Evolutionary conservation across 2,888 invertebrate genomes (phyloP).

Genomic region (Melipona bicolor): DNA sequence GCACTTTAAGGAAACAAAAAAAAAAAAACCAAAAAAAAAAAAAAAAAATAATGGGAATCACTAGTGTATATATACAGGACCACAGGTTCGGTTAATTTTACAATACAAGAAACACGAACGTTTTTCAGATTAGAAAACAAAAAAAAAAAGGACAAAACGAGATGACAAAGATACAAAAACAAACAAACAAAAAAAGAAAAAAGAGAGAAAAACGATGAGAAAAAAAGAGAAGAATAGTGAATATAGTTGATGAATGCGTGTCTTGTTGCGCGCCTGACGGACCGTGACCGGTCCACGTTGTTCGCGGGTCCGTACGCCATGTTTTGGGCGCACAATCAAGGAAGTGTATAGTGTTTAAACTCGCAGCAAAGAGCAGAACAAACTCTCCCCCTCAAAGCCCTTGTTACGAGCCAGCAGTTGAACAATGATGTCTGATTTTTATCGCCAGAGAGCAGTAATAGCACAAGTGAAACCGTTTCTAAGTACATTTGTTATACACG

Average conservation of each 20-base stretch:
- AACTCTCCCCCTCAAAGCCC: slow-evolving; percentile 60
- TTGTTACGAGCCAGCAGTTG: slow-evolving; percentile 73
- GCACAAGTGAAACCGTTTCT: slow-evolving; percentile 75
- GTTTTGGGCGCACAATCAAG: slow-evolving; percentile 62
- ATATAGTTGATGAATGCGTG: slow-evolving; percentile 58
- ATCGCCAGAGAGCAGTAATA: slow-evolving; percentile 71
- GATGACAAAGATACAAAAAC: not conserved
- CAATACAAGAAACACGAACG: slow-evolving; percentile 51
- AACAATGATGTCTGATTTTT: slow-evolving; percentile 74
- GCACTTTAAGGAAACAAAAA: slow-evolving; percentile 7
- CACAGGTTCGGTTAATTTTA: slow-evolving; percentile 72
- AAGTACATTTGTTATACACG: slow-evolving; percentile 76
- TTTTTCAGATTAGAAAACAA: slow-evolving; percentile 18
- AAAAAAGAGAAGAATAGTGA: slow-evolving; percentile 29
- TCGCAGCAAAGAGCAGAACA: slow-evolving; percentile 60
- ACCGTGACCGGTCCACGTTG: slow-evolving; percentile 61
- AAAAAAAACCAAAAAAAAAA: slow-evolving; percentile 16
- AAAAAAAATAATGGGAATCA: slow-evolving; percentile 62
- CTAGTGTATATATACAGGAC: slow-evolving; percentile 70
- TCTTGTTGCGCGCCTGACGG: slow-evolving; percentile 67
- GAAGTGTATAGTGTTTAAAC: slow-evolving; percentile 73
- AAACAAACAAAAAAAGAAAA: not conserved
- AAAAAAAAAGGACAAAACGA: slow-evolving; percentile 9
- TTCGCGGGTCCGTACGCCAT: slow-evolving; percentile 61
- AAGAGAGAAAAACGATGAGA: slow-evolving; percentile 15